A percentile compares a stretch with the other conserved stretches of the same genome.
phyloP scores from a whole-genome alignment of 2,888 invertebrate genomes.

The Chironomus tentans region DNA sequence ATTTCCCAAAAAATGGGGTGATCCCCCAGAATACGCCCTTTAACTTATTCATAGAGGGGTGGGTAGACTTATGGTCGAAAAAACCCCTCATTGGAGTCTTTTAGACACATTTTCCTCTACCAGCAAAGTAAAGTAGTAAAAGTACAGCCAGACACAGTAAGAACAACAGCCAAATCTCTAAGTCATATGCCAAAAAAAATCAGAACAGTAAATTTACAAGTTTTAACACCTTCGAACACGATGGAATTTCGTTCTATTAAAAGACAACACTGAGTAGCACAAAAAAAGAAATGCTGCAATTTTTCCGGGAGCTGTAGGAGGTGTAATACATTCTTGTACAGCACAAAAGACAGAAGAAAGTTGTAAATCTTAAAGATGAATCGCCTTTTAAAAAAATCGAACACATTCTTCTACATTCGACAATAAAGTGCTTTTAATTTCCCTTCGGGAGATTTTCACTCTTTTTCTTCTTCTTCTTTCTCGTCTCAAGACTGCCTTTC shows the following conservation, averaged over 20 bases:
- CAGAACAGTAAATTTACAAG: slow-evolving; percentile 24
- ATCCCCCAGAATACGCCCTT: too few relatives aligned
- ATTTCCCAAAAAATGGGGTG: too few relatives aligned
- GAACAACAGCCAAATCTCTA: background rate
- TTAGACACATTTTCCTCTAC: too few relatives aligned
- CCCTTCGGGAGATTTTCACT: slow-evolving; percentile 17
- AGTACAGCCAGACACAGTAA: too few relatives aligned
- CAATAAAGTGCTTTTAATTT: slow-evolving; percentile 19
- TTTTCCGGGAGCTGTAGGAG: background rate
- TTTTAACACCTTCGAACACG: slow-evolving; percentile 15
- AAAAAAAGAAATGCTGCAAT: too few relatives aligned
- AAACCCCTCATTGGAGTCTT: too few relatives aligned
- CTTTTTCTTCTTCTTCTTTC: background rate
- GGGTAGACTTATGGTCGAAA: too few relatives aligned
- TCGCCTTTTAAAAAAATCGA: slow-evolving; percentile 23
- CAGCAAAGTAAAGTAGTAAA: background rate
- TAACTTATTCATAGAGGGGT: too few relatives aligned
- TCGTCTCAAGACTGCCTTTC: background rate
- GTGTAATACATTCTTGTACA: background rate
- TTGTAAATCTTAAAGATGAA: slow-evolving; percentile 27
- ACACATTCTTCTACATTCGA: slow-evolving; percentile 8
- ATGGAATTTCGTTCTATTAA: background rate
- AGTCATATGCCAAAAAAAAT: background rate
- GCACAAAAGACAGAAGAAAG: slow-evolving; percentile 13
- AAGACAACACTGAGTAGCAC: background rate